Conservation (phyloP, 2,113 vertebrate species). For the Rhagologus leucostigma region DNA sequence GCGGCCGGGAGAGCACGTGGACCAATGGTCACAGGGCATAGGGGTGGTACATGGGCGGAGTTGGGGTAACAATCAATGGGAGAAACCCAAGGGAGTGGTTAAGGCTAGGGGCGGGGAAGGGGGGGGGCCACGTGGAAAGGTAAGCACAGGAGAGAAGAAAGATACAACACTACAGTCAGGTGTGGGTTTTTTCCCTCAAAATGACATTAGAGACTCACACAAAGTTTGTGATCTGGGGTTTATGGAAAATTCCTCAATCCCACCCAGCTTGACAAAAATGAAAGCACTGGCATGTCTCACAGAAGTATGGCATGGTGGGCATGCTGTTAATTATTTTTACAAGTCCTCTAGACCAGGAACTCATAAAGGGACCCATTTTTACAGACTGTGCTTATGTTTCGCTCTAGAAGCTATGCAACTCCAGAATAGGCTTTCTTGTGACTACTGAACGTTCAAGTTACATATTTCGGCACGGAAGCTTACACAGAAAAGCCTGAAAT, state of each 20-base stretch:
- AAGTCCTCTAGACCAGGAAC: neutral
- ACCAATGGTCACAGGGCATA: no score
- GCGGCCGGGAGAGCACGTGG: no score
- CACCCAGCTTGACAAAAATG: neutral
- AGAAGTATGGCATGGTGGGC: neutral
- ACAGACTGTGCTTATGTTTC: neutral
- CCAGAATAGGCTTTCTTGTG: neutral
- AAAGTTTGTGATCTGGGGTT: neutral
- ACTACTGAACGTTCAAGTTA: neutral
- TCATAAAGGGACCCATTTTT: neutral
- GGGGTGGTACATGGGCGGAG: no score
- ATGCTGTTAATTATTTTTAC: neutral
- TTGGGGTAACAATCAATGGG: no score
- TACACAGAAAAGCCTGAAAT: neutral
- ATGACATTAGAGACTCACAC: neutral
- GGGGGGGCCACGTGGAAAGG: no score
- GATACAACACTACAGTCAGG: no score
- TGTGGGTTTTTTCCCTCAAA: neutral
- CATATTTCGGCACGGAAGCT: fast-evolving
- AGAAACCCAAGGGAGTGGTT: no score
- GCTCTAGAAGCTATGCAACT: neutral
- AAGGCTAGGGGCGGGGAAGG: no score
- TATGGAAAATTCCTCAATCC: neutral
- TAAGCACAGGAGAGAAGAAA: no score
- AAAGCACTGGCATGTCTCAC: neutral